Conservation (phyloP, 2,888 invertebrate genomes). For the Drosophila anomalipes region DNA sequence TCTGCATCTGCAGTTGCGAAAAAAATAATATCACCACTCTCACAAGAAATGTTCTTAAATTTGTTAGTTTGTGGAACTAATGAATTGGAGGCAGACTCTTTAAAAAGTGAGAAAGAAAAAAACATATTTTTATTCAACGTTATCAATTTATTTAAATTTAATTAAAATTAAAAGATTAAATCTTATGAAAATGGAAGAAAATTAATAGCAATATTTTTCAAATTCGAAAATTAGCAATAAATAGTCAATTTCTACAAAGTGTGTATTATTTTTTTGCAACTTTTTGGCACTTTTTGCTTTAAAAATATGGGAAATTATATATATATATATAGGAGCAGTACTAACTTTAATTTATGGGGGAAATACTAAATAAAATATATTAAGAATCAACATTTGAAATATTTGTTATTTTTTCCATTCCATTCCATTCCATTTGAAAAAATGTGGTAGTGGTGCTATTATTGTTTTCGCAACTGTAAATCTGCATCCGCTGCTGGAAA, state of each 20-base stretch:
- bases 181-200: too few species aligned
- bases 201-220: not conserved
- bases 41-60: not conserved
- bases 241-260: not conserved
- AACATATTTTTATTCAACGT: not conserved
- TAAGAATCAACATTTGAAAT: not conserved
- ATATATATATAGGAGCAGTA: not conserved
- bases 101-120: not conserved
- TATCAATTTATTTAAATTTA: not conserved
- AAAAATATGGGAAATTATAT: not conserved
- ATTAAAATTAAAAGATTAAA: not conserved
- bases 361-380: not conserved
- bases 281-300: not conserved
- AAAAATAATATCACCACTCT: not conserved
- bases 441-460: not conserved
- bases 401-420: too few species aligned
- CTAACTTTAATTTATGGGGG: too few species aligned
- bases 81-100: not conserved
- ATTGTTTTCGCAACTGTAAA: not conserved
- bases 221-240: not conserved
- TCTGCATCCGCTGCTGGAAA: constrained; percentile 7
- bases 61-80: not conserved
- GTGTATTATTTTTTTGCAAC: not conserved
- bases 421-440: not conserved
- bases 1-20: constrained; percentile 4